Base-by-base conservation (phyloP, 2,797 vertebrate species). In the Myotis pilosus region DNA sequence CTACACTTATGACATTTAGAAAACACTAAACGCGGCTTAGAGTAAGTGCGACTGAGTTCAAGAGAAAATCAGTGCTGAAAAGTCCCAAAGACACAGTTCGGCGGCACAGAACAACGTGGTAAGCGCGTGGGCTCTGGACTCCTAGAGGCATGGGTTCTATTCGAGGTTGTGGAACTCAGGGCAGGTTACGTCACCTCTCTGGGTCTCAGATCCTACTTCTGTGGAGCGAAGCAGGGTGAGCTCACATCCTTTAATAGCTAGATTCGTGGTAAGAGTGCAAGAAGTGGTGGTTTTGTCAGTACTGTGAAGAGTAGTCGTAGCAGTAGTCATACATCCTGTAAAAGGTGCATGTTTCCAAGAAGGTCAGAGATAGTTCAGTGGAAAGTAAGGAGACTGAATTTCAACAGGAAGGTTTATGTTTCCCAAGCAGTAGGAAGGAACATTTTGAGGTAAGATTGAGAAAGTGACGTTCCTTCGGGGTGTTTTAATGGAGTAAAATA, bases 401-500 rank as follows among this genome's bases (percentile, higher is more conserved):
- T 94, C 49, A 41, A 71, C 23, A 74, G 36, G 19, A 78, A 80
- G 55, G 38, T 23, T 74, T 87, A 30, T 23, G 68, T 79, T 96
- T 87, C 55, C 62, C 85, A 84, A 78, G 75, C 41, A 89, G 72
- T 49, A 49, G 51, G 47, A 72, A 89, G 47, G 60, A 91, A 62
- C 41, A 51, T 82, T 89, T 92, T 72, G 53, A 96, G 36, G 57
- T 44, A 87, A 91, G 57, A 76, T 10, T 55, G 66, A 86, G 44
- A 71, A 74, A 91, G 22, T 38, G 28, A 83, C n/a, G 15, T 79
- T 79, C 49, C 5, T 83, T 53, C 69, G 41, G 30, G 82, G 23
- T 16, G 33, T 64, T 57, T 86, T 60, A 44, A 66, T 22, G 78
- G 41, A 68, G 16, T 78, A 38, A 82, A 83, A 79, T 84, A 2